A percentile compares a stretch with the other conserved stretches of the same genome.
These are phyloP conservation scores for Cheilosia impressa DNA, from an alignment of 2,888 invertebrate species.

Conservation along the genomic window DNA sequence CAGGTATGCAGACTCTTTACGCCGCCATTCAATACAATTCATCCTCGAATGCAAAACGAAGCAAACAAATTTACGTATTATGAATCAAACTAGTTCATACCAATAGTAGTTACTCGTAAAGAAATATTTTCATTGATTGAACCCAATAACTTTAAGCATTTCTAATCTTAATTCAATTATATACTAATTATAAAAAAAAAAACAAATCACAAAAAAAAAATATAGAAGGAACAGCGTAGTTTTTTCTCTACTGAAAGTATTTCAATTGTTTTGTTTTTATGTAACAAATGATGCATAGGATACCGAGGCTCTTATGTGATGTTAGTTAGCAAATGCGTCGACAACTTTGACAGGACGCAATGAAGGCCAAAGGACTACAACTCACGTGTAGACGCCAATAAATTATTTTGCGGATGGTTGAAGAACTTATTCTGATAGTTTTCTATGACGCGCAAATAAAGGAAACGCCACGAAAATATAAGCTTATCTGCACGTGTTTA, in stretches of 20 bases:
- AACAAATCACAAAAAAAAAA: conserved; percentile 18
- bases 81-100: conserved; percentile 50
- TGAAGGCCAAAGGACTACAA: no score
- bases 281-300: no score
- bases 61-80: conserved; percentile 35
- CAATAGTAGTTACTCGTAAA: conserved; percentile 54
- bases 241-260: conserved; percentile 63
- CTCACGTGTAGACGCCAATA: no score
- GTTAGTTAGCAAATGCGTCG: no score
- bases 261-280: conserved; percentile 7
- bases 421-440: no score
- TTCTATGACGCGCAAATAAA: no score
- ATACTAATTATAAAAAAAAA: conserved; percentile 57
- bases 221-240: conserved; percentile 39
- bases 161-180: conserved; percentile 62
- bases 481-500: no score
- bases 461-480: no score
- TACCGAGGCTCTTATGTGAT: no score
- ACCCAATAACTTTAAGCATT: conserved; percentile 66
- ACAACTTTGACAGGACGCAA: no score
- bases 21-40: conserved; percentile 40
- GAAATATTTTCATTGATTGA: conserved; percentile 58
- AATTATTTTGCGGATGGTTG: no score
- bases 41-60: conserved; percentile 19
- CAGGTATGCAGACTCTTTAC: conserved; percentile 9